Evolutionary conservation across 2,113 vertebrate species (phyloP), one percentile per base, ranked within the genome.

Genomic region (Cromileptes altivelis): DNA sequence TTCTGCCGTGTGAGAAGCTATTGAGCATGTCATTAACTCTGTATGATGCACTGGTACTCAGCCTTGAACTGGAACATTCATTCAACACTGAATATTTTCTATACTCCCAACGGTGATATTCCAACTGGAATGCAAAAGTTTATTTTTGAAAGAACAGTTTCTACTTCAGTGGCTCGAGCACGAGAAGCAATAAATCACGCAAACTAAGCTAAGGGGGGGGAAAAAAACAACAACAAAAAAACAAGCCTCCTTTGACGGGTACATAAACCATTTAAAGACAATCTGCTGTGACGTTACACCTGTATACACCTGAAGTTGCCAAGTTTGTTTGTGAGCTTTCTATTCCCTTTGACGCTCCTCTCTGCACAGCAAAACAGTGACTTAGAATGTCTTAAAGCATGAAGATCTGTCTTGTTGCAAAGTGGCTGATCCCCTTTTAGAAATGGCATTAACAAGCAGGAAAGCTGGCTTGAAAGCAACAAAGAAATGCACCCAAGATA

Each of bases 81-180:
- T 17, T 30, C 55, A 19, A 75, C 80, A n/a, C 68, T 55, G 80
- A 88, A 84, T 53, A 57, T 83, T 85, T 81, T 84, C 63, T 80
- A 50, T 25, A 45, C 62, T 0, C 4, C 21, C 58, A 2, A 2
- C 57, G 2, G 52, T 50, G 42, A 70, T 68, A 4, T 65, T 84
- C 72, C 72, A 75, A 63, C 83, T 67, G 78, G 71, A 68, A 67
- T 63, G 79, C 82, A 65, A 60, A 80, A 23, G 65, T 81, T 76
- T 86, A 85, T 88, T 90, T 90, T 81, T 79, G 40, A 62, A 82
- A 84, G 64, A 71, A 69, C 69, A 50, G 40, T 84, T 90, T 92
- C 18, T 83, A 69, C 85, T 79, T 49, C 6, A 52, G 42, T 45
- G 42, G 42, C 67, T 82, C 61, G 40, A 58, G 19, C 23, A 18